Percentiles rank a stretch among this genome's conserved stretches.
phyloP scores from a whole-genome alignment of 1,140 invertebrate species.

The Chionoecetes opilio region DNA sequence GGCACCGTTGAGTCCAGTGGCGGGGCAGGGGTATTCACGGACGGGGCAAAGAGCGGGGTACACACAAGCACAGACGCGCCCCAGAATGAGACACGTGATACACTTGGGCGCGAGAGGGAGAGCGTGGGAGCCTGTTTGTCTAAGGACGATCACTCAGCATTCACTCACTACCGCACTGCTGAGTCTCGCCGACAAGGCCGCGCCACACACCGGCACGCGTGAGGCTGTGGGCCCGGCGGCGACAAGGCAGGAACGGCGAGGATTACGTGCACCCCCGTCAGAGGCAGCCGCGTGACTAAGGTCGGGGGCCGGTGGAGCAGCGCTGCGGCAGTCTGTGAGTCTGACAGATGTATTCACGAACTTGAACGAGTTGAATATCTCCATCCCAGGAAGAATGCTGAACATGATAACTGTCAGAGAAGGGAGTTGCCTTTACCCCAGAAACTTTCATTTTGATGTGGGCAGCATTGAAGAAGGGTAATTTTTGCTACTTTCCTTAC shows the following conservation, averaged over 20 bases:
- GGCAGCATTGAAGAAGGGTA: too few species aligned
- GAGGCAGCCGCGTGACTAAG: conserved; percentile 9
- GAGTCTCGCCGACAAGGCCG: neutral
- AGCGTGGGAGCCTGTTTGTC: neutral
- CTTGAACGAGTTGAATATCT: too few species aligned
- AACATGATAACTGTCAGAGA: too few species aligned
- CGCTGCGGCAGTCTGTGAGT: neutral
- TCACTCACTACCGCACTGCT: neutral
- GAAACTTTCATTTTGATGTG: too few species aligned
- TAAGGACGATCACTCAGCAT: neutral
- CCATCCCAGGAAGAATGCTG: too few species aligned
- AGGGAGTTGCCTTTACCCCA: too few species aligned
- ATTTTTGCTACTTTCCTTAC: too few species aligned
- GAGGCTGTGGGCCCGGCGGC: neutral
- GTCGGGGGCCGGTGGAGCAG: neutral
- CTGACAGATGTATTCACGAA: too few species aligned
- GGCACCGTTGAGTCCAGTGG: neutral
- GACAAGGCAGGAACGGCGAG: neutral
- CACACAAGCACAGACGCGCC: neutral
- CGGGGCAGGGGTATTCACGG: too few species aligned
- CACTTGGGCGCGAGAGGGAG: neutral
- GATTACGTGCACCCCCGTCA: neutral
- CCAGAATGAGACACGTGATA: neutral
- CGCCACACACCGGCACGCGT: neutral
- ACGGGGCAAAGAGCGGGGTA: neutral